phyloP scores from a whole-genome alignment of 2,888 invertebrate species.

The Podabrus alpinus region DNA sequence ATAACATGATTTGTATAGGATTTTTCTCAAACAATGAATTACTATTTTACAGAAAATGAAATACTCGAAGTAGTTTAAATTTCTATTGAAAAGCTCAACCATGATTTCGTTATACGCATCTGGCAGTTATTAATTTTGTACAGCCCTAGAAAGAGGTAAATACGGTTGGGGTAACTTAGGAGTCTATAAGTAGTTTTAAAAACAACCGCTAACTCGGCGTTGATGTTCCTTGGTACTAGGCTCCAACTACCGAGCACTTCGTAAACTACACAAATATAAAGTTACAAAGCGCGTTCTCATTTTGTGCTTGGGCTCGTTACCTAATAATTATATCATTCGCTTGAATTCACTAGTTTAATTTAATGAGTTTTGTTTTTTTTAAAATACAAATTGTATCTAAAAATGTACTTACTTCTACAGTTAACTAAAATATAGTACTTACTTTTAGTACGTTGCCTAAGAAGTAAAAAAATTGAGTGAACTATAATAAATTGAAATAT shows the following conservation, averaged over 20 bases:
- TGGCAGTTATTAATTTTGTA: not conserved
- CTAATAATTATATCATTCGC: not conserved
- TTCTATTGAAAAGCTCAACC: not conserved
- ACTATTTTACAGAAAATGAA: not conserved
- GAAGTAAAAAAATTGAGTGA: too few relatives aligned
- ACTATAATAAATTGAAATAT: too few relatives aligned
- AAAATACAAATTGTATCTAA: not conserved
- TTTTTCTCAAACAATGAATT: not conserved
- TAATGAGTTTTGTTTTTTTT: not conserved
- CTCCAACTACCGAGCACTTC: not conserved
- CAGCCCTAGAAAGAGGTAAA: not conserved
- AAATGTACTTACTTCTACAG: not conserved
- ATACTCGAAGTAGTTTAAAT: not conserved
- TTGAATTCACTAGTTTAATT: not conserved
- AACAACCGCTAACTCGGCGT: not conserved
- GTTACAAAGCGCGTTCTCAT: not conserved
- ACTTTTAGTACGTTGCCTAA: too few relatives aligned
- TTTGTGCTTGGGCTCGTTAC: not conserved
- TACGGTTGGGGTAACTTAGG: not conserved
- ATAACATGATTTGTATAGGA: too few relatives aligned
- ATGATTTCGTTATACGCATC: slow-evolving; percentile 1
- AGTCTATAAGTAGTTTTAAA: not conserved
- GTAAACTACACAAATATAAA: not conserved
- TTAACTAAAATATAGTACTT: too few relatives aligned
- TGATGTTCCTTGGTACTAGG: not conserved